Evolutionary conservation across 2,888 invertebrate genomes (phyloP).

Genomic region (Allacma fusca): DNA sequence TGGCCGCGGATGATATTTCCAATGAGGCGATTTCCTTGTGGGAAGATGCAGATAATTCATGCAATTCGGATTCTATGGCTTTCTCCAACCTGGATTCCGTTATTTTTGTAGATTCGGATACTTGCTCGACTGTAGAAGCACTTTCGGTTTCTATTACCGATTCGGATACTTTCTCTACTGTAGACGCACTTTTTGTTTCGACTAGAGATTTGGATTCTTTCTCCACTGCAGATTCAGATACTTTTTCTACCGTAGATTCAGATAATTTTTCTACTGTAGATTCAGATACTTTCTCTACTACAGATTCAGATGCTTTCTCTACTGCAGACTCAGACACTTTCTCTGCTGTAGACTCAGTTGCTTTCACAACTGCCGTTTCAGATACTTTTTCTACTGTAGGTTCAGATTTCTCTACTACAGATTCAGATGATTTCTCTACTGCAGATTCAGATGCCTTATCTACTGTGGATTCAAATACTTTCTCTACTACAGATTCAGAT

Average conservation of each 20-base stretch:
- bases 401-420: no score
- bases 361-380: background rate
- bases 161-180: background rate
- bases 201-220: no score
- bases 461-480: background rate
- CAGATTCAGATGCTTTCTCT: background rate
- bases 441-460: background rate
- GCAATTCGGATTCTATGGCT: slow-evolving; percentile 18
- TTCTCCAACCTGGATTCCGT: background rate
- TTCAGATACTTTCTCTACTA: background rate
- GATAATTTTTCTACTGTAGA: no score
- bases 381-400: no score
- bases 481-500: no score
- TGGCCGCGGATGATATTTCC: background rate
- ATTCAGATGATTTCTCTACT: background rate
- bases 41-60: background rate
- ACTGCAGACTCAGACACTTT: background rate
- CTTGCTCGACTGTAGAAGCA: background rate
- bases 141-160: background rate
- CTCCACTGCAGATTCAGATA: background rate
- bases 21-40: background rate
- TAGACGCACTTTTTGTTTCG: no score
- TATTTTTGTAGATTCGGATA: background rate
- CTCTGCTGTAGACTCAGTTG: background rate
- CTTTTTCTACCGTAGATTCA: no score